Evolutionary conservation across 2,797 vertebrate genomes (phyloP), one percentile per base, ranked within the genome.

Genomic region (Pangasius macronema): DNA sequence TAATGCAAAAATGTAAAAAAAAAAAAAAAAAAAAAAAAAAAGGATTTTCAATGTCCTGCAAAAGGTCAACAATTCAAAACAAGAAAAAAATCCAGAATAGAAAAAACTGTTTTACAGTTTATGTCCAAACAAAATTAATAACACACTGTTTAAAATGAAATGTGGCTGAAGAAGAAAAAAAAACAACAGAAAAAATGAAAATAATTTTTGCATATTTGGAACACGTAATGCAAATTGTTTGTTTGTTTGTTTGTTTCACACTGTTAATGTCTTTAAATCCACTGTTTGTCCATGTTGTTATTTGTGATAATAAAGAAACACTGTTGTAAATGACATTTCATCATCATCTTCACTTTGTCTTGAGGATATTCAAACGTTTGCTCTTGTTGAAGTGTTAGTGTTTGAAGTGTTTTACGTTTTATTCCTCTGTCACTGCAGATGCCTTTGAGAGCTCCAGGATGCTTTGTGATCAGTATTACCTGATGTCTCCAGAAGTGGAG

Each of bases 391-490:
- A 77, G 5, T 24, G 24, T n/a, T 83, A 77, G 5, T 24, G 24
- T n/a, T 83, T 83, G 14, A 72, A 77, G 0, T n/a, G 14, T 6
- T 57, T 0, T 11, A 10, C 39, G 9, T 51, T 39, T 36, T 61
- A 3, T 55, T 81, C 14, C 11, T 39, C 49, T 93, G 63, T 89
- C 22, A 82, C 55, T 95, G 53, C 91, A 99, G 99, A 99, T 94
- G 98, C 99, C 46, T 99, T 96, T 88, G 97, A 98, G 90, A 97
- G 96, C 42, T 94, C 99, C 59, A 98, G 96, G 93, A 93, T 99
- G 98, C 95, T 99, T 84, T 99, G 99, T 94, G 98, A 99, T 92
- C 98, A 99, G 93, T 99, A 99, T 94, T 99, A 99, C 89, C 94
- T 99, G 89, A 96, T 96, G 27, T 98, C 98, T 80, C 99, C 99